Percentiles rank a stretch among this genome's conserved stretches.
phyloP scores from a whole-genome alignment of 2,113 vertebrate species.

The Rhagologus leucostigma region DNA sequence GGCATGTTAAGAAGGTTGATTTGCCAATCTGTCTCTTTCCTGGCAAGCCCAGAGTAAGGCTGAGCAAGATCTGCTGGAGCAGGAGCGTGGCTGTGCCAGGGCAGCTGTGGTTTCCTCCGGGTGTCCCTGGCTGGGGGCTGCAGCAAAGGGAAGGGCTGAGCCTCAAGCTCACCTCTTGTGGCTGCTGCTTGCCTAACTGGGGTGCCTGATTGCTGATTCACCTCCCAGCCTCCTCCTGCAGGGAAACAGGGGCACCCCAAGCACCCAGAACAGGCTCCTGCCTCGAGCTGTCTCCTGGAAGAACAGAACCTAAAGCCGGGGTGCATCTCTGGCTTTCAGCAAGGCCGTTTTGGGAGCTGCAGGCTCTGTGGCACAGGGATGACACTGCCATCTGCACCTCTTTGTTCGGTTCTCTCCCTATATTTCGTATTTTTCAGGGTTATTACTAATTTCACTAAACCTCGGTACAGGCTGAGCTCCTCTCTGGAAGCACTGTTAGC shows the following conservation, averaged over 20 bases:
- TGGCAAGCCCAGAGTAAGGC: too few relatives aligned
- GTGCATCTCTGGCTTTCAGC: background rate
- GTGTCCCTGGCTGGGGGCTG: background rate
- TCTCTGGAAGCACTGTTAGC: background rate
- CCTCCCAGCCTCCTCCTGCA: background rate
- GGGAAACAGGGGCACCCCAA: background rate
- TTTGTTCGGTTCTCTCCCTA: background rate
- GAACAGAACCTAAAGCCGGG: background rate
- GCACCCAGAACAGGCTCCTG: background rate
- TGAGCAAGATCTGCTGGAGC: too few relatives aligned
- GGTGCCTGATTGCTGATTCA: background rate
- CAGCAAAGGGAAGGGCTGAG: background rate
- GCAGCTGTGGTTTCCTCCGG: too few relatives aligned
- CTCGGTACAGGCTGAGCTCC: background rate
- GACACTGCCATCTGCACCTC: background rate
- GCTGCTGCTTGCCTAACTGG: background rate
- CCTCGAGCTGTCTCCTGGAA: background rate
- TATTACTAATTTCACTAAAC: background rate
- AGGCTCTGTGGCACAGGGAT: background rate
- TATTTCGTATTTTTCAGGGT: background rate
- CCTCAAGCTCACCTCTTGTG: background rate
- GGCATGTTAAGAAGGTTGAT: background rate
- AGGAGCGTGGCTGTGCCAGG: background rate
- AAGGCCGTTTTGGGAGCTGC: background rate
- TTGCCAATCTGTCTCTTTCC: background rate